Conservation (phyloP, 1,140 invertebrate species). For the Drosophila gunungcola region DNA sequence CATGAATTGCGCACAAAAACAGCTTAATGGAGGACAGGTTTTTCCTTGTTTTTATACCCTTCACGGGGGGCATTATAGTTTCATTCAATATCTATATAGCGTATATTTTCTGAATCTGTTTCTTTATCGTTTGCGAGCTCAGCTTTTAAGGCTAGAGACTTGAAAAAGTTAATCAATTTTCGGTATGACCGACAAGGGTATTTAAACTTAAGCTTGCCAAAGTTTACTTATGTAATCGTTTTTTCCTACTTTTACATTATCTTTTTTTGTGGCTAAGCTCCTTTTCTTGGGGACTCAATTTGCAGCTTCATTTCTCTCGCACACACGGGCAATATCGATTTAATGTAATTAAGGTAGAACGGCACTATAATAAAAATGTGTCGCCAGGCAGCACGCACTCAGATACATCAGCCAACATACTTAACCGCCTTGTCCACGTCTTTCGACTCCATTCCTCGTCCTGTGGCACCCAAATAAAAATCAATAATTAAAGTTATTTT, state of each 20-base stretch:
- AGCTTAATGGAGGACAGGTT: neutral
- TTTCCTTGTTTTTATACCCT: neutral
- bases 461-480: conserved; percentile 32
- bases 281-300: conserved; percentile 19
- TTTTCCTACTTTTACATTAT: neutral
- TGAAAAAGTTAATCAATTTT: no score
- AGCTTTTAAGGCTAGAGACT: no score
- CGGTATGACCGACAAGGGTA: no score
- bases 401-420: conserved; percentile 17
- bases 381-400: conserved; percentile 21
- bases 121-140: no score
- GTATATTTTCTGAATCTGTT: no score
- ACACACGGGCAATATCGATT: conserved; percentile 43
- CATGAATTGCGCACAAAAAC: neutral
- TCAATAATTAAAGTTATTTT: conserved; percentile 54
- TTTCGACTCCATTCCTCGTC: neutral
- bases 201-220: no score
- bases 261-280: conserved; percentile 1
- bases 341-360: conserved; percentile 50
- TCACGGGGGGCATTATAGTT: no score
- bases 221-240: no score
- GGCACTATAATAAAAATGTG: conserved; percentile 49
- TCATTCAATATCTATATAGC: no score
- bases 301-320: conserved; percentile 14
- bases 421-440: conserved; percentile 10